Evolutionary conservation across 2,888 invertebrate genomes (phyloP).

Genomic region (Mactromeris polynyma): DNA sequence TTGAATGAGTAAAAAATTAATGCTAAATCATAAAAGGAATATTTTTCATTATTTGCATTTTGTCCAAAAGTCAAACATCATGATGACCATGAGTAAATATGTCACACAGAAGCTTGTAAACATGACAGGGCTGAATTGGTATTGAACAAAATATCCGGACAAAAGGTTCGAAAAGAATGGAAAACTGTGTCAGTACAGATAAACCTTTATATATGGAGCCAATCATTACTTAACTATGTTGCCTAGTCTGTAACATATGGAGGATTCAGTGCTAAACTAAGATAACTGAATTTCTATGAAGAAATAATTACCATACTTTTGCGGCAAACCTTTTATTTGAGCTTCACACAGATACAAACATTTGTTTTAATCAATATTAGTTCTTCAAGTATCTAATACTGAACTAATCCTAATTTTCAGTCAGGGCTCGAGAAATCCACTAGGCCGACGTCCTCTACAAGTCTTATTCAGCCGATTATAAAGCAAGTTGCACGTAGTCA

Average conservation of each 20-base stretch:
- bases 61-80: neutral
- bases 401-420: no score
- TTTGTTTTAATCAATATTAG: neutral
- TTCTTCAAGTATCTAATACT: neutral
- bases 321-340: neutral
- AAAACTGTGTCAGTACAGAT: no score
- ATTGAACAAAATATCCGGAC: neutral
- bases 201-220: no score
- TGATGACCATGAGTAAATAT: constrained; percentile 4
- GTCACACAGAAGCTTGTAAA: neutral
- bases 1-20: constrained; percentile 9
- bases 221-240: no score
- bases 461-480: no score
- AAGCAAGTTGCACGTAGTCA: no score
- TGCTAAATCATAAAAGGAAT: constrained; percentile 1
- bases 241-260: no score
- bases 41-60: constrained; percentile 6
- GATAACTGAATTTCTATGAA: no score
- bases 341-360: neutral
- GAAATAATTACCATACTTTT: neutral
- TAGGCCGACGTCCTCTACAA: no score
- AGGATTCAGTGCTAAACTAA: no score
- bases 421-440: no score
- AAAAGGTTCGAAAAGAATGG: neutral
- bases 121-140: neutral